Evolutionary conservation across 2,113 vertebrate species (phyloP), one percentile per base, ranked within the genome.

Genomic region (Coturnix japonica): DNA sequence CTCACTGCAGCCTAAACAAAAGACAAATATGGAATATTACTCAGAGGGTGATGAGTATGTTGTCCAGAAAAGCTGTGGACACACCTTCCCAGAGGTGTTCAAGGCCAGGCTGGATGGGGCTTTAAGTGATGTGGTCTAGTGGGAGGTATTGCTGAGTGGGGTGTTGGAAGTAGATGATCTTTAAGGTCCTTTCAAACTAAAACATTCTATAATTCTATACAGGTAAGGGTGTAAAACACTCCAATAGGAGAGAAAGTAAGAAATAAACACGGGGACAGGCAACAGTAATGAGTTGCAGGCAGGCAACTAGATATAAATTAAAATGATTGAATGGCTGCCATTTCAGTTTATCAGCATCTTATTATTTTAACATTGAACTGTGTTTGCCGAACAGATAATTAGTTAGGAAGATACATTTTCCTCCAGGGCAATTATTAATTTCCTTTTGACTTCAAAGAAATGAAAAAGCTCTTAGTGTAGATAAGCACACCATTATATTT

Each of bases 331-430:
- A 91, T 13, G 25, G 56, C 78, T 96, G 91, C 77, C 94, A 96
- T 97, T 96, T 95, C 90, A 95, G 93, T 97, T 96, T 97, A 97
- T 97, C 95, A 96, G 96, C 89, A 95, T 96, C 92, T 91, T 95
- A 96, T 95, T 96, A 96, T 95, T 97, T 98, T 96, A 97, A 96
- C 96, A 97, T 96, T 97, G 96, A 97, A 93, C 96, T 94, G 95
- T 97, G 96, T 97, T 96, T 97, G 97, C 82, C 13, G 91, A 95
- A 92, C 85, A 97, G 96, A 96, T 97, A 98, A 97, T 97, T 97
- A 98, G 96, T 95, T 97, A 97, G 97, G 97, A 97, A 97, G 95
- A 97, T 96, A 95, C 95, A 96, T 97, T 96, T 91, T 95, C 94
- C 97, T 96, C 96, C 78, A 87, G 89, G 96, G 94, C 87, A 97